Base-by-base conservation (phyloP, 2,113 vertebrate species). In the Axis porcinus region DNA sequence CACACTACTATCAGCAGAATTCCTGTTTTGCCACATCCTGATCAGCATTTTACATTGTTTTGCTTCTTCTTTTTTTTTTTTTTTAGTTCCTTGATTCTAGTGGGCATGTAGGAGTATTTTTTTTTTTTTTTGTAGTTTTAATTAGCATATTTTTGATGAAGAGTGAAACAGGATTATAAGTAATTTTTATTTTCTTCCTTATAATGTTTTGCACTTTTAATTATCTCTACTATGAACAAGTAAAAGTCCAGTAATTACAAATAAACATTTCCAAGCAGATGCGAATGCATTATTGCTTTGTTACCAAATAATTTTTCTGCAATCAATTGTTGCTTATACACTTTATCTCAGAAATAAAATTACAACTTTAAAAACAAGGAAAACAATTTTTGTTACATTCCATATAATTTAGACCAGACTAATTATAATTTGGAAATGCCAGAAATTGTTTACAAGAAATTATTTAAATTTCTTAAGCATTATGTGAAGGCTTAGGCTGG, bases 321-420 rank as follows among this genome's bases (percentile, higher is more conserved):
- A 91, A 47, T 91, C 47, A 78, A 50, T 82, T 81, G 27, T 62
- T 86, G 33, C 6, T 57, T 86, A 4, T 28, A 78, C 13, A 86
- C 40, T 82, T 64, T 67, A 89, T 82, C 7, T 93, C 60, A 79
- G 57, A 87, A 97, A 76, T 94, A 70, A 96, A 91, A 78, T 27
- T n/a, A 6, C 2, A 94, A 58, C 47, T 93, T 94, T 30, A 57
- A 74, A 90, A 92, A 21, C 25, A 60, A 89, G 30, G 14, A 64
- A 36, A 47, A 58, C 33, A 57, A 62, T 64, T 90, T 40, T 92
- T 40, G 83, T 33, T 57, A 21, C 9, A 27, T 30, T 36, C 16
- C 19, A 64, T 67, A 54, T 6, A 81, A 6, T 3, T 79, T 33
- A 70, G 5, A 94, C 54, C 6, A n/a, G 28, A 74, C 8, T 82